Conservation (phyloP, 2,113 vertebrate species). For the Pavo muticus region DNA sequence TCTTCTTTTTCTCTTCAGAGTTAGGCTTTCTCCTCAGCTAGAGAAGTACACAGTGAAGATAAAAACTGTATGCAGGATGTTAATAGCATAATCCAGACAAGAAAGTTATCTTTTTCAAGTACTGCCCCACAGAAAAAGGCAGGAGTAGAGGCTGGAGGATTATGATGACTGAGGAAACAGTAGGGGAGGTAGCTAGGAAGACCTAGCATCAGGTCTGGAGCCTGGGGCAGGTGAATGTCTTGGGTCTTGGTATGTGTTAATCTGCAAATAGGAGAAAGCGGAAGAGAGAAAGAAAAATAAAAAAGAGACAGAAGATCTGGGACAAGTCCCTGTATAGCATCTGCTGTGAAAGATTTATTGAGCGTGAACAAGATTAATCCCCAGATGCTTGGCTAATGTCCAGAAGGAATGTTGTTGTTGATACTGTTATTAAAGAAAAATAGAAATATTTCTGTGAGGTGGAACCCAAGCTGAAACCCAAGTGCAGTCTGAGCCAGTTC, state of each 20-base stretch:
- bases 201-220: not conserved
- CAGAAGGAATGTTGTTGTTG: not conserved
- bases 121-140: not conserved
- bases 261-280: not conserved
- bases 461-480: not conserved
- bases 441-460: not conserved
- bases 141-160: not conserved
- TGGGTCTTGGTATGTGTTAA: not conserved
- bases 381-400: not conserved
- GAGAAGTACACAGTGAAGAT: not conserved
- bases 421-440: not conserved
- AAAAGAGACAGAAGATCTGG: not conserved
- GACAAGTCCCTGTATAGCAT: not conserved
- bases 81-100: not conserved
- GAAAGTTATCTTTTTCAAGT: not conserved
- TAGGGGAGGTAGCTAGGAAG: not conserved
- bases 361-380: not conserved
- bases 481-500: not conserved
- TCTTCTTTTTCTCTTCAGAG: fast-evolving
- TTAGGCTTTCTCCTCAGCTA: not conserved
- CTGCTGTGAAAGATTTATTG: not conserved
- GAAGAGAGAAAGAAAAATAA: not conserved
- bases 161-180: not conserved
- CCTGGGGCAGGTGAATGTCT: not conserved
- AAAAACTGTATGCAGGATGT: not conserved